Conservation (phyloP, 1,140 invertebrate genomes). For the Apis laboriosa region DNA sequence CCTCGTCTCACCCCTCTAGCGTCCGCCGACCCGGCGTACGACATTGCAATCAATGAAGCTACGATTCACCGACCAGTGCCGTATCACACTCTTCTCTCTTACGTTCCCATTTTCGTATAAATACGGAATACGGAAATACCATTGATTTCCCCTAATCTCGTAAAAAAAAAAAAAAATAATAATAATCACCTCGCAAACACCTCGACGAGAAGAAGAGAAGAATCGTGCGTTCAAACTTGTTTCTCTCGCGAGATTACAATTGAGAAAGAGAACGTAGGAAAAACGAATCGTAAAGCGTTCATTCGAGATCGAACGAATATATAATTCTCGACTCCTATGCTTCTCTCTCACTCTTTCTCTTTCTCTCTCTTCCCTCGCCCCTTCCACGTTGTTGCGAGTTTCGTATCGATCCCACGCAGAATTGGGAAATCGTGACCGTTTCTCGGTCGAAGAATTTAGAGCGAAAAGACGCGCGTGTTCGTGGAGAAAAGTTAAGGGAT, state of each 20-base stretch:
- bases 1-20: conserved; percentile 42
- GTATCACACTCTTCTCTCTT: conserved; percentile 52
- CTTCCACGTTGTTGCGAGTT: neutral
- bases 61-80: conserved; percentile 78
- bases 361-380: neutral
- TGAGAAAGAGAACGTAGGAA: neutral
- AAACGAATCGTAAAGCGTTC: neutral
- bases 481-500: conserved; percentile 24
- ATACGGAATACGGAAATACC: neutral
- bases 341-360: neutral
- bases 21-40: conserved; percentile 70
- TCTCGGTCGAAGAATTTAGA: neutral
- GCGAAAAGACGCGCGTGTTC: neutral
- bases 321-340: neutral
- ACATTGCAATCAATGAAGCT: conserved; percentile 80
- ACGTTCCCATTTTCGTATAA: neutral
- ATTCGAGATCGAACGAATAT: no score
- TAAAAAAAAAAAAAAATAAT: no score
- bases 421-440: neutral
- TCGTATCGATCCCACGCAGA: neutral
- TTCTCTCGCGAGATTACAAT: no score
- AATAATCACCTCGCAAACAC: no score
- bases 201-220: neutral
- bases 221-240: no score
- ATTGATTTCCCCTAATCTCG: neutral